Evolutionary conservation across 1,140 invertebrate species (phyloP), one percentile per base, ranked within the genome.

Genomic region (Mercenaria mercenaria): DNA sequence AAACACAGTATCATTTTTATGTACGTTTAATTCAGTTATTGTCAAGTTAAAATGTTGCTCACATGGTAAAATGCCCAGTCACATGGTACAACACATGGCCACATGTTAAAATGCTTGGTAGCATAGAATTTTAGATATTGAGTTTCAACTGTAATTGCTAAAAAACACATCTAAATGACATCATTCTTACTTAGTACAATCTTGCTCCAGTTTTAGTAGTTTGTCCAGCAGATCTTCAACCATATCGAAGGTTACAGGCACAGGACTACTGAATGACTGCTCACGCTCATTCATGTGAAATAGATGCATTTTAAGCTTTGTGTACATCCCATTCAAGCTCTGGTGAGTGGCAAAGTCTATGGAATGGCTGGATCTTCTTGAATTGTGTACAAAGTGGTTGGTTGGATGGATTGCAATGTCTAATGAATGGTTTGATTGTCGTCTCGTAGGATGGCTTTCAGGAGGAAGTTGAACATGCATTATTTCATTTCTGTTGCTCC

Each of bases 251-350:
- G 67, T 86, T 11, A 86, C 83, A 37, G 83, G 83, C 18, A 4
- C 72, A 8, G 83, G 83, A 43, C 41, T 56, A 23, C 37, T 39
- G 23, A 86, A 86, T 13, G 83, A 76, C 23, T 69, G 72, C 29
- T 86, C 83, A 39, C 83, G 15, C 34, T 56, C 61, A 47, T 86
- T 86, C 47, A 59, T 74, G 20, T 72, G 26, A 37, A 59, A 56
- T 26, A 86, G 23, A n/a, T 86, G 67, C n/a, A 41, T 56, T 34
- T 86, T 86, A 4, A 86, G 67, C 47, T 86, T 86, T 8, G 26
- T 69, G 32, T 86, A 74, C 41, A 86, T 39, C 2, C 64, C 67
- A 29, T 74, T 76, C 29, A 86, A 50, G 11, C 69, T 34, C 29
- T 82, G 80, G 15, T 50, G 39, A 20, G 41, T 47, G 34, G 76